Evolutionary conservation across 2,797 vertebrate genomes (phyloP), one percentile per base, ranked within the genome.

Genomic region (Calcarius lapponicus): DNA sequence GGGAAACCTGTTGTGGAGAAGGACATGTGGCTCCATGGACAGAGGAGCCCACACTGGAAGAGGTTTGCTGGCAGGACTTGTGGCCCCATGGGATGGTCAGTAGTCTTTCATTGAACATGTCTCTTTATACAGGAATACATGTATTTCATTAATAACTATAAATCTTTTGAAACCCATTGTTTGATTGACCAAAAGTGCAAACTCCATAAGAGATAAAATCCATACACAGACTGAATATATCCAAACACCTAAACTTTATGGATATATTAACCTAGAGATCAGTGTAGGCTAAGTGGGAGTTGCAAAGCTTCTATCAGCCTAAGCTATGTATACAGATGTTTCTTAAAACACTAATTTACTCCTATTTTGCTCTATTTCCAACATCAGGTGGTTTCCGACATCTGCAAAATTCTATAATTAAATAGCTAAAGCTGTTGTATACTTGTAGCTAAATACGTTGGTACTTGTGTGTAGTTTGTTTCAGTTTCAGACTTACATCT

Each of bases 401-500:
- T 24, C n/a, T 65, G 64, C 42, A 45, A 69, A 86, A 88, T 83
- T 86, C 25, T 65, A 28, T 56, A 76, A 87, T 70, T 56, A 64
- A 67, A 45, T 34, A 53, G 10, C 2, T 85, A 19, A 82, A 87
- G 4, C 17, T 76, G 4, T 66, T 91, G 64, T n/a, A 17, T 17
- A 11, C 22, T 57, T 57, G 22, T 17, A 57, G 21, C 80, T 85
- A 81, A 34, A 11, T 13, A 36, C 71, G 11, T 31, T 32, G 18
- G 4, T 42, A 24, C 78, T 64, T 69, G 25, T 51, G 36, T 65
- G 28, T 61, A 50, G 5, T 29, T 88, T 86, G 28, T 61, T 92
- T 92, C 78, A 51, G 21, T 43, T 91, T 90, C 47, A 75, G 51
- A 81, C 62, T 90, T 75, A 72, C 42, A 71, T 40, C 8, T 82